Evolutionary conservation across 2,888 invertebrate genomes (phyloP).

Genomic region (Apeira syringaria): DNA sequence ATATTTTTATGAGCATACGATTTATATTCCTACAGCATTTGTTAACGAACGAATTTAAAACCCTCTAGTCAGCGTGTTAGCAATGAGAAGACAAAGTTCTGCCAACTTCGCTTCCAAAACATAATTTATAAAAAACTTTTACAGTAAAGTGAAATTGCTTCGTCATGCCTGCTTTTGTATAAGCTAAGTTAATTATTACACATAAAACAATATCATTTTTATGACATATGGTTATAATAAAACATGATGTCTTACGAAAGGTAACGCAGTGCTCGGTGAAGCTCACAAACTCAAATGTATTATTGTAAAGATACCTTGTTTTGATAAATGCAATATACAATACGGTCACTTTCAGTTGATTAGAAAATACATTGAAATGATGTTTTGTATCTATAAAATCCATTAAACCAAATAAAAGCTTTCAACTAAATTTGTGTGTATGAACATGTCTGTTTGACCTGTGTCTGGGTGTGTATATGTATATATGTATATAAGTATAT

Average conservation of each 20-base stretch:
- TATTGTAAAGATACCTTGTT: conserved; percentile 42
- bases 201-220: too few relatives aligned
- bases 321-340: conserved; percentile 36
- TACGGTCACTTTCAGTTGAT: conserved; percentile 32
- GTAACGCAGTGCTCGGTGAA: conserved; percentile 52
- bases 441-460: too few relatives aligned
- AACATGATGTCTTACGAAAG: too few relatives aligned
- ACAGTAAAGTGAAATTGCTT: conserved; percentile 61
- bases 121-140: conserved; percentile 67
- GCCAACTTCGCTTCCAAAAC: conserved; percentile 57
- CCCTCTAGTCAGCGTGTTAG: conserved; percentile 52
- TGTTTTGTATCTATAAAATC: conserved; percentile 23
- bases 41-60: conserved; percentile 31
- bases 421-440: too few relatives aligned
- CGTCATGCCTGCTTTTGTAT: conserved; percentile 67
- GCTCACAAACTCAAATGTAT: conserved; percentile 54
- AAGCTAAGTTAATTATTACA: conserved; percentile 46
- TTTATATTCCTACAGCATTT: conserved; percentile 19
- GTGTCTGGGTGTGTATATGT: too few relatives aligned
- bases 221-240: too few relatives aligned
- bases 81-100: conserved; percentile 51
- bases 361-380: conserved; percentile 26
- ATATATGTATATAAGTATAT: too few relatives aligned
- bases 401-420: conserved; percentile 34
- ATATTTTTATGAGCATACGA: conserved; percentile 15